These are phyloP conservation scores for Diplolepis rosae DNA, from an alignment of 2,888 invertebrate species.

Conservation along the genomic window DNA sequence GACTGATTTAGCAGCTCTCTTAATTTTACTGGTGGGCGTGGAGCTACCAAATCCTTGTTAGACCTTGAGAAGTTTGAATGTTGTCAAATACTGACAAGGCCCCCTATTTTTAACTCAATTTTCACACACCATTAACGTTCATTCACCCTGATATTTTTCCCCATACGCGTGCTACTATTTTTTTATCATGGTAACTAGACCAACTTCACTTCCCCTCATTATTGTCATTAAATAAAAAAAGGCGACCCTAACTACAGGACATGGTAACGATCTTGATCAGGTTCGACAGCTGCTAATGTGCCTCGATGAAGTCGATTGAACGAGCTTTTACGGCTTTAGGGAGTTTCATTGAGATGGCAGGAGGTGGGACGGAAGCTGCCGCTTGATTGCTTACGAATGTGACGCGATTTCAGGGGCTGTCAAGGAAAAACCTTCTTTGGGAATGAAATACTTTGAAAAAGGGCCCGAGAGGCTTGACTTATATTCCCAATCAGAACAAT, in stretches of 20 bases:
- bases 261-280: slow-evolving; percentile 57
- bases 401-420: slow-evolving; percentile 57
- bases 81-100: background rate
- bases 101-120: slow-evolving; percentile 1
- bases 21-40: background rate
- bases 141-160: background rate
- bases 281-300: slow-evolving; percentile 66
- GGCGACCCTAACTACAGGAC: slow-evolving; percentile 23
- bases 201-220: slow-evolving; percentile 6
- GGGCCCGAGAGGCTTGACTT: background rate
- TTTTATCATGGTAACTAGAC: slow-evolving; percentile 18
- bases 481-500: background rate
- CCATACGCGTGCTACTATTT: slow-evolving; percentile 11
- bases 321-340: slow-evolving; percentile 20
- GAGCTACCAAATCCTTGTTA: slow-evolving; percentile 19
- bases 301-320: slow-evolving; percentile 60
- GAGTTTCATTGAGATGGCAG: slow-evolving; percentile 30
- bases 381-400: slow-evolving; percentile 64
- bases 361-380: slow-evolving; percentile 47
- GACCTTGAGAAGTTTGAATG: background rate
- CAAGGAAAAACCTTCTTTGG: slow-evolving; percentile 26
- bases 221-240: slow-evolving; percentile 17
- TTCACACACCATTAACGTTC: slow-evolving; percentile 26
- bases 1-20: background rate
- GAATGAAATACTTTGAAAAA: slow-evolving; percentile 6